Evolutionary conservation across 2,888 invertebrate genomes (phyloP).

Genomic region (Acronicta aceris): DNA sequence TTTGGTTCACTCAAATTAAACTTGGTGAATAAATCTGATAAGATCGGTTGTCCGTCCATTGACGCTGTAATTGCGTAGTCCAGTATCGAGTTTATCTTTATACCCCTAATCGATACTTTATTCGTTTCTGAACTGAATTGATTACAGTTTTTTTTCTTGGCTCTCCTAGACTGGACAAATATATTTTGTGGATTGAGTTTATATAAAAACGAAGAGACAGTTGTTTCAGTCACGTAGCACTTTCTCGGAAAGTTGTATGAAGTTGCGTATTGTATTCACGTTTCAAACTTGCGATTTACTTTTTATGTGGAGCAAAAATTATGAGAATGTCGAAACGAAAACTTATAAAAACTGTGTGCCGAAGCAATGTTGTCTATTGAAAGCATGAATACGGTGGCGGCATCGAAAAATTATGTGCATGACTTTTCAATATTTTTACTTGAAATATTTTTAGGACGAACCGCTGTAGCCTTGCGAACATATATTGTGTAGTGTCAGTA

Average conservation of each 20-base stretch:
- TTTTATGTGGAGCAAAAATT: constrained; percentile 6
- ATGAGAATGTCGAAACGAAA: constrained; percentile 5
- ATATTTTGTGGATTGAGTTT: background rate
- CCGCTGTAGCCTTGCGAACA: background rate
- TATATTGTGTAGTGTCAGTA: no score
- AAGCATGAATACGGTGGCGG: background rate
- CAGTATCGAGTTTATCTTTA: constrained; percentile 42
- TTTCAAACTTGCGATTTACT: no score
- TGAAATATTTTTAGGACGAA: background rate
- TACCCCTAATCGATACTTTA: constrained; percentile 16
- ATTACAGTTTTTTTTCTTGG: background rate
- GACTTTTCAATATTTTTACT: constrained; percentile 2
- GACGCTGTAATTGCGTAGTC: constrained; percentile 48
- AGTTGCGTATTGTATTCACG: no score
- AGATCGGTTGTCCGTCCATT: constrained; percentile 33
- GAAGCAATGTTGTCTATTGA: constrained; percentile 9
- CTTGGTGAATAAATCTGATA: constrained; percentile 51
- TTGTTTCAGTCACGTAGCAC: no score
- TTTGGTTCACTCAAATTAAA: constrained; percentile 19
- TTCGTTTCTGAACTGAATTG: background rate
- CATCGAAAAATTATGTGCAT: no score
- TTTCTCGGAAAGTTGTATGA: no score
- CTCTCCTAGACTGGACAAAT: background rate
- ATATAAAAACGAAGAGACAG: background rate
- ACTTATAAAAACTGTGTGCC: constrained; percentile 1